Base-by-base conservation (phyloP, 2,888 invertebrate species). In the Corbicula japonica region DNA sequence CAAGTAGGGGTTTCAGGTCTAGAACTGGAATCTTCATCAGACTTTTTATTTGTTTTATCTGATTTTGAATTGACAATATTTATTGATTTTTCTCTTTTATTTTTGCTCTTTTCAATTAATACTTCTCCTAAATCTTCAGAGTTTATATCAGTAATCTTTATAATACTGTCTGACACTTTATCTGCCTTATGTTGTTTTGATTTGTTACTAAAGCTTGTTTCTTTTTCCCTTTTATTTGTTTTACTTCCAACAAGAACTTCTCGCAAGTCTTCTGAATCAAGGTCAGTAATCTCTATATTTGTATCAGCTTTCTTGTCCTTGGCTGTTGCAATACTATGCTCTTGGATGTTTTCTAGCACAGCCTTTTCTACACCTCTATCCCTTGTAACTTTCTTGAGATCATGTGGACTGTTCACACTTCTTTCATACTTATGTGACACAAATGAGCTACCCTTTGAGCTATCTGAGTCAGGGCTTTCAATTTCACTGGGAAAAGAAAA, bases 1-100 rank as follows among this genome's bases (percentile, higher is more conserved):
- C 90, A 90, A 1, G 87, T 82, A 18, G 90, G 90, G 1, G 90
- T 89, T 62, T 89, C 88, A 41, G 90, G 88, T 34, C 90, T 77
- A 23, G 89, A 87, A 18, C 71, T 50, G 23, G 76, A 60, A 23
- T 50, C 23, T 65, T 76, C 72, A 41, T 68, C 68, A 58, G 48
- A 21, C 61, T 69, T 70, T 41, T 63, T 68, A 18, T 32, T 23
- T 12, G 26, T 56, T 41, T 26, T 50, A 5, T 23, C 50, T 32
- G 34, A 58, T 23, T 46, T 32, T 6, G 34, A 35, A 26, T 58
- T 21, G 10, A 30, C 10, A 23, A 30, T 26, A 21, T 52, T 54
- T 62, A 62, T 28, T 30, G 38, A 23, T 21, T 28, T 18, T 32
- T 44, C 18, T 4, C 18, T 41, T 35, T 10, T 35, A 23, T 62